Conservation (phyloP, 2,888 invertebrate species). For the Drosophila diplacantha region DNA sequence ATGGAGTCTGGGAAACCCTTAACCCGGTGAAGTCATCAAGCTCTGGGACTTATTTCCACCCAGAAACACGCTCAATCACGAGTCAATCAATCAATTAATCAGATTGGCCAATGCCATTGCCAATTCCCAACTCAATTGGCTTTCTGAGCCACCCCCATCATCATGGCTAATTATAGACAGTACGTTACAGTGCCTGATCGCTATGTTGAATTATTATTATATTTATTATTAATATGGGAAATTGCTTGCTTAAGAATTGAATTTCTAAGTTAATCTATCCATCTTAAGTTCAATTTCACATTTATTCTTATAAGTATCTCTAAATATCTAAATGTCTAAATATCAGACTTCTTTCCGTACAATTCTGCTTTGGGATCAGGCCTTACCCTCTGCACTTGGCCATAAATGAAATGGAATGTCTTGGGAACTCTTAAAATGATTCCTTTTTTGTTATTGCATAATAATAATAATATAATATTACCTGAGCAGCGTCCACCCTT, state of each 20-base stretch:
- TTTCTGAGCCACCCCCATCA: conserved; percentile 21
- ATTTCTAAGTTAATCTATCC: background rate
- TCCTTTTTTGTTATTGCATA: no score
- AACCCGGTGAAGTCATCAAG: background rate
- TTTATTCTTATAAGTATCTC: background rate
- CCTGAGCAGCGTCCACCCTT: background rate
- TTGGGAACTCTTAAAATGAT: background rate
- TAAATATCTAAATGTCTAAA: no score
- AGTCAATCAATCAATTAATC: conserved; percentile 2
- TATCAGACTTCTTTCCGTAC: background rate
- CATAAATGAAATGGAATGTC: background rate
- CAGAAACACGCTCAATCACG: background rate
- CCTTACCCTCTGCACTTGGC: background rate
- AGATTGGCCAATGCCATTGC: conserved; percentile 21
- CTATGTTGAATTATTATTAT: background rate
- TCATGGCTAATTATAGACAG: conserved; percentile 32
- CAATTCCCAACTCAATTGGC: conserved; percentile 16
- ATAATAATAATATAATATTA: background rate
- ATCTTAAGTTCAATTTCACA: background rate
- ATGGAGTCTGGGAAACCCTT: background rate
- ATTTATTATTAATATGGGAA: background rate
- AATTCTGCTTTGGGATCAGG: background rate
- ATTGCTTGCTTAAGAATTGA: background rate
- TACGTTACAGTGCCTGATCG: background rate
- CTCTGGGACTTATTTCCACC: background rate